These are phyloP conservation scores for Acanthiza pusilla DNA, from an alignment of 2,797 vertebrate species.

Conservation along the genomic window DNA sequence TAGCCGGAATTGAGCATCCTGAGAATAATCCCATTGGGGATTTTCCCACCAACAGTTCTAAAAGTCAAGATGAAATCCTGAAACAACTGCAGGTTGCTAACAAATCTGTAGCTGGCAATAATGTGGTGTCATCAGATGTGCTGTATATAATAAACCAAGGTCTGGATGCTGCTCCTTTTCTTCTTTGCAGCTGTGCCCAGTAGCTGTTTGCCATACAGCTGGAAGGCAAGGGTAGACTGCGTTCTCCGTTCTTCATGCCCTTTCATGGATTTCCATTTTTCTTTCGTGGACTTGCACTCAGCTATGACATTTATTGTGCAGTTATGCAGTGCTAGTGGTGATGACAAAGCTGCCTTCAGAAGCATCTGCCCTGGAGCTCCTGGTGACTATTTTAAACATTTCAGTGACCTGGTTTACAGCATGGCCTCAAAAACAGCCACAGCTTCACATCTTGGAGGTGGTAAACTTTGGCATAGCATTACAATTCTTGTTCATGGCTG, in stretches of 20 bases:
- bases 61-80: not conserved
- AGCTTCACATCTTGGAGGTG: not conserved
- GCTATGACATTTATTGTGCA: not conserved
- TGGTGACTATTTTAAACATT: not conserved
- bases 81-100: not conserved
- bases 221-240: not conserved
- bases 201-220: not conserved
- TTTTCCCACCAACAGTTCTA: not conserved
- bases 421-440: not conserved
- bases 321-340: not conserved
- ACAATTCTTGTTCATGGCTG: not conserved
- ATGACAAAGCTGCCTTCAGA: not conserved
- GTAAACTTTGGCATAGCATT: not conserved
- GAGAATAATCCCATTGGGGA: not conserved
- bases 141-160: not conserved
- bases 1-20: not conserved
- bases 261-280: not conserved
- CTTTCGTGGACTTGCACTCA: not conserved
- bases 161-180: not conserved
- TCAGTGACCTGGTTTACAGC: not conserved
- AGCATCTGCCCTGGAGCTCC: not conserved
- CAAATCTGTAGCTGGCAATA: not conserved
- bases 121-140: not conserved
- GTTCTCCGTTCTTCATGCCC: not conserved
- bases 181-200: not conserved